A percentile compares a stretch with the other conserved stretches of the same genome.
Conservation (phyloP, 2,113 vertebrate genomes). For the pig (Sus scrofa) region T2T-Sscrofa CM000818.6:126813501-126814000, state of each 20-base stretch:
- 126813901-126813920: not conserved
- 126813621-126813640: not conserved
- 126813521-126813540: not conserved
- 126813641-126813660: rapidly evolving
- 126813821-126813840: too few relatives aligned
- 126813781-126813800: too few relatives aligned
- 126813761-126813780: too few relatives aligned
- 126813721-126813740: not conserved
- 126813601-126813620: too few relatives aligned
- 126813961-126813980: not conserved
- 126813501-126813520: not conserved
- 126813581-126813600: rapidly evolving
- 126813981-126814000: not conserved
- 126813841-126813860: too few relatives aligned
- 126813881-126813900: too few relatives aligned
- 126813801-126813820: too few relatives aligned
- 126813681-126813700: not conserved
- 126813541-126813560: not conserved
- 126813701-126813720: not conserved
- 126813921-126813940: not conserved
- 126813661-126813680: not conserved
- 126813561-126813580: rapidly evolving
- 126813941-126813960: rapidly evolving
- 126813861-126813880: too few relatives aligned
- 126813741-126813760: too few relatives aligned